These are phyloP conservation scores for Brachypteracias leptosomus DNA, from an alignment of 2,113 vertebrate genomes.

Conservation along the genomic window DNA sequence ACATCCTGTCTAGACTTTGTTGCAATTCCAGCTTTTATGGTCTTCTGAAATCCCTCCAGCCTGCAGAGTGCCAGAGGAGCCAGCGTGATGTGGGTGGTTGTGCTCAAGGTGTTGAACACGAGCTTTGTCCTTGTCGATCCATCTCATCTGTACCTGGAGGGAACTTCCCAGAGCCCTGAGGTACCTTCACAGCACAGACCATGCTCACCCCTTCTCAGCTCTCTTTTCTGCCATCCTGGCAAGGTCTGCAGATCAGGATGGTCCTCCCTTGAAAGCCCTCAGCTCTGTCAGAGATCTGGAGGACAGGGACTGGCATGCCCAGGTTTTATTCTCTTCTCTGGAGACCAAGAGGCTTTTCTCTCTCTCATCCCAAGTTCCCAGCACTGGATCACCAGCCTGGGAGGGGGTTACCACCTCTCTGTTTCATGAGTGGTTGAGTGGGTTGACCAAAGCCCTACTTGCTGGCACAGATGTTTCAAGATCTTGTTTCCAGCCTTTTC, in stretches of 20 bases:
- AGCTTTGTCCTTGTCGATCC: not conserved
- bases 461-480: not conserved
- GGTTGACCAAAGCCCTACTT: not conserved
- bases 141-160: not conserved
- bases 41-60: slow-evolving; percentile 15
- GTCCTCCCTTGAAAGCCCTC: not conserved
- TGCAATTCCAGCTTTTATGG: not conserved
- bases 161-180: not conserved
- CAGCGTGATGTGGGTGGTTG: not conserved
- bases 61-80: not conserved
- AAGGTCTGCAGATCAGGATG: not conserved
- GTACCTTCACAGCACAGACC: not conserved
- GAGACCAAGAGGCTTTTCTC: not conserved
- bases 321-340: not conserved
- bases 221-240: not conserved
- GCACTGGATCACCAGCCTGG: not conserved
- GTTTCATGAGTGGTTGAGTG: not conserved
- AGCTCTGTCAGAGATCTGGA: not conserved
- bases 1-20: slow-evolving; percentile 81
- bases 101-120: fast-evolving
- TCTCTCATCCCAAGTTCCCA: not conserved
- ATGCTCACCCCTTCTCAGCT: fast-evolving
- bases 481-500: not conserved
- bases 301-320: not conserved
- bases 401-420: not conserved